A percentile compares a stretch with the other conserved stretches of the same genome.
These are phyloP conservation scores for Stenoptilia bipunctidactyla DNA, from an alignment of 2,888 invertebrate genomes.

Conservation along the genomic window DNA sequence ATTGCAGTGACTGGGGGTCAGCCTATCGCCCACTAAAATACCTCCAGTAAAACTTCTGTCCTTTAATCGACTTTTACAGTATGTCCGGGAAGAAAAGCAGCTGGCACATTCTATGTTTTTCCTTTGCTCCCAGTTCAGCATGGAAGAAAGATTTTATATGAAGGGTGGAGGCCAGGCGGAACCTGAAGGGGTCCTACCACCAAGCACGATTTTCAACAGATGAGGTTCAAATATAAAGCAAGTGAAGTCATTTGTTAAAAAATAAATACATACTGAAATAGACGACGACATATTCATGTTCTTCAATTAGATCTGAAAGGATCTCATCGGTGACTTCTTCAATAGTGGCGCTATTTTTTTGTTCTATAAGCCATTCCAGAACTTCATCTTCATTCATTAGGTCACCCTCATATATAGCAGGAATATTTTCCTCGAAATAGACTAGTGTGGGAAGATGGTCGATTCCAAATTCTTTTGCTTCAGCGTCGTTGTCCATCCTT, in stretches of 20 bases:
- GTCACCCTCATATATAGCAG: constrained; percentile 92
- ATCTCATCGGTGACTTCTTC: constrained; percentile 96
- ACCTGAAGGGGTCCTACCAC: too few species aligned
- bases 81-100: too few species aligned
- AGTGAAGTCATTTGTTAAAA: background rate
- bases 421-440: constrained; percentile 93
- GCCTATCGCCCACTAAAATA: too few species aligned
- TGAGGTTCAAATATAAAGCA: too few species aligned
- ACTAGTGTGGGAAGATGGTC: constrained; percentile 88
- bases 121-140: too few species aligned
- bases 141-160: too few species aligned
- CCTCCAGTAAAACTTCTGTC: too few species aligned
- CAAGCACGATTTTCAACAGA: too few species aligned
- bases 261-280: constrained; percentile 82
- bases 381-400: constrained; percentile 93
- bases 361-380: constrained; percentile 88
- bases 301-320: constrained; percentile 84
- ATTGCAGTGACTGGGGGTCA: too few species aligned
- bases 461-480: constrained; percentile 92
- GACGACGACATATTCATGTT: constrained; percentile 94
- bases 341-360: constrained; percentile 91
- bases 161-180: too few species aligned
- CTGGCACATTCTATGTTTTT: too few species aligned
- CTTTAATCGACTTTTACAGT: too few species aligned
- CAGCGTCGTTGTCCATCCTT: constrained; percentile 89